phyloP scores from a whole-genome alignment of 2,888 invertebrate genomes.

The Hemithea aestivaria region DNA sequence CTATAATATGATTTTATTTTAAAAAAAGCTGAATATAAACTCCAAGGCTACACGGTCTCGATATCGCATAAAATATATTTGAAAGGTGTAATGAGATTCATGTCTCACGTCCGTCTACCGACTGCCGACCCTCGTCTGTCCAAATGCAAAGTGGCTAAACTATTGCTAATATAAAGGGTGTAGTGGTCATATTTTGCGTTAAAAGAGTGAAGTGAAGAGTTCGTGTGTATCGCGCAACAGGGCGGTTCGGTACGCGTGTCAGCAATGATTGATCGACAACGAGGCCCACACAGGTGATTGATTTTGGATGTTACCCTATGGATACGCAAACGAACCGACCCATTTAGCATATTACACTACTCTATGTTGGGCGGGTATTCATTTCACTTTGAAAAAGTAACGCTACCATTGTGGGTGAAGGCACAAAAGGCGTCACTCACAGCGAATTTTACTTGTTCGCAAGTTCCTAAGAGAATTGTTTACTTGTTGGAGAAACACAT shows the following conservation, averaged over 20 bases:
- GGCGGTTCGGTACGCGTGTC: constrained; percentile 26
- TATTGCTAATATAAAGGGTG: constrained; percentile 11
- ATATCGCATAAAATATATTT: too few relatives aligned
- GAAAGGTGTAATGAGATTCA: too few relatives aligned
- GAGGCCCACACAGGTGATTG: constrained; percentile 37
- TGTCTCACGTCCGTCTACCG: constrained; percentile 9
- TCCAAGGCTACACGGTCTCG: too few relatives aligned
- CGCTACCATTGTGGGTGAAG: constrained; percentile 12
- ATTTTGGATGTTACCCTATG: constrained; percentile 44
- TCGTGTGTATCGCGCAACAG: constrained; percentile 23
- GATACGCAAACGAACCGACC: constrained; percentile 35
- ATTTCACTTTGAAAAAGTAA: constrained; percentile 20
- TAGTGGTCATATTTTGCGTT: constrained; percentile 3
- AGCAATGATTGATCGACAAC: constrained; percentile 48
- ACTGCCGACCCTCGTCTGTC: constrained; percentile 14
- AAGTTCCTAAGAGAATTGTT: constrained; percentile 14
- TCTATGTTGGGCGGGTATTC: constrained; percentile 22
- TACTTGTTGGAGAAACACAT: constrained; percentile 10
- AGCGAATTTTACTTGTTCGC: constrained; percentile 15
- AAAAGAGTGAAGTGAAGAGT: constrained; percentile 8
- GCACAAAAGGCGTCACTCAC: constrained; percentile 17
- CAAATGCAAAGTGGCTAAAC: constrained; percentile 14
- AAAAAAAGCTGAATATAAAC: too few relatives aligned
- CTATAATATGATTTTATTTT: too few relatives aligned
- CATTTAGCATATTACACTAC: constrained; percentile 32